phyloP scores from a whole-genome alignment of 92 coral and sea anemone genomes.

The Epizoanthus stellaris region DNA sequence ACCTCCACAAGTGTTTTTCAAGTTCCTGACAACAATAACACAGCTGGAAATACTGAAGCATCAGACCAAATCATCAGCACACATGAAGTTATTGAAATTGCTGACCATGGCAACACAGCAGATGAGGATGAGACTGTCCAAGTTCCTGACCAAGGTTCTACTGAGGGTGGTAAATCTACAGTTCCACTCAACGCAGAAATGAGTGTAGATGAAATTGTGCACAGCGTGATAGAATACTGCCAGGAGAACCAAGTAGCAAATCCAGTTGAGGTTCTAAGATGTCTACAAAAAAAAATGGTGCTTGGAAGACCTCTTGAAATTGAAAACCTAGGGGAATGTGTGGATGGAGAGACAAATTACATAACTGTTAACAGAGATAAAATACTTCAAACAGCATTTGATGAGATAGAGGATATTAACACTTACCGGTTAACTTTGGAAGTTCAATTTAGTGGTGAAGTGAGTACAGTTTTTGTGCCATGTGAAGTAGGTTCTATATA shows the following conservation, averaged over 20 bases:
- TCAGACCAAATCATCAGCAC: conserved; percentile 14
- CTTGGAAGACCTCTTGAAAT: not conserved
- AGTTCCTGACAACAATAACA: conserved; percentile 25
- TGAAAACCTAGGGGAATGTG: too few relatives aligned
- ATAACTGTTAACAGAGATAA: too few relatives aligned
- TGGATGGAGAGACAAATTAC: too few relatives aligned
- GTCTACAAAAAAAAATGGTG: conserved; percentile 8
- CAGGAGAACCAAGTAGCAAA: conserved; percentile 25
- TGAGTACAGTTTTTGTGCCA: too few relatives aligned
- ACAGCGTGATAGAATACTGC: conserved; percentile 18
- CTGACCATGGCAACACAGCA: conserved; percentile 15
- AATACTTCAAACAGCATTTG: too few relatives aligned
- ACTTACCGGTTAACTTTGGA: too few relatives aligned
- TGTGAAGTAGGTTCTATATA: too few relatives aligned
- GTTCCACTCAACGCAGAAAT: conserved; percentile 32
- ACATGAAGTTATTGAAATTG: conserved; percentile 18
- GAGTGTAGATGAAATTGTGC: conserved; percentile 25
- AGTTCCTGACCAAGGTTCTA: conserved; percentile 24
- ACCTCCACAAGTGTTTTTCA: conserved; percentile 20
- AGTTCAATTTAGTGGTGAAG: too few relatives aligned
- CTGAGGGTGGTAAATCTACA: conserved; percentile 23
- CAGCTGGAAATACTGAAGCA: conserved; percentile 27
- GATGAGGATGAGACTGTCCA: conserved; percentile 6
- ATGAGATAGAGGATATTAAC: too few relatives aligned
- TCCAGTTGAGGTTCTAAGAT: conserved; percentile 20